A percentile compares a stretch with the other conserved stretches of the same genome.
These are phyloP conservation scores for Ostrea denselamellosa DNA, from an alignment of 1,140 invertebrate species.

Conservation along the genomic window DNA sequence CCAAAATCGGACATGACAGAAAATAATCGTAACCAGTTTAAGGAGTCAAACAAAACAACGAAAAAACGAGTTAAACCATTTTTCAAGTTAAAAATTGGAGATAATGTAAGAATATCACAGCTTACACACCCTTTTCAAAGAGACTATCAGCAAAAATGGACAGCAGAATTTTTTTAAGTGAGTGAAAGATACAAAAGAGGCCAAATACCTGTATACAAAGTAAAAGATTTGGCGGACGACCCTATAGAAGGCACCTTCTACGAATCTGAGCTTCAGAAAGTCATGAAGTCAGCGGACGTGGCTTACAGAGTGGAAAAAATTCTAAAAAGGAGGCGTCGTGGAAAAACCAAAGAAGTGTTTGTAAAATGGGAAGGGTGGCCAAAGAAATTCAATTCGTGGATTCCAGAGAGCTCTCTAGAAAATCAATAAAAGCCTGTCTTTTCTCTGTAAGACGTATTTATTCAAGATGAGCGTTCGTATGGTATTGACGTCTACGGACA, in stretches of 20 bases:
- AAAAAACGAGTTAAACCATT: neutral
- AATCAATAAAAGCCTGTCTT: neutral
- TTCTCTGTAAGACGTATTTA: neutral
- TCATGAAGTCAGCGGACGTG: neutral
- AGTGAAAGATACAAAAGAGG: constrained; percentile 38
- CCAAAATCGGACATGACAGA: neutral
- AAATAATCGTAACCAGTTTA: neutral
- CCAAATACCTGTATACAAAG: constrained; percentile 46
- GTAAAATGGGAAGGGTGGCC: constrained; percentile 55
- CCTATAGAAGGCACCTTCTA: constrained; percentile 53
- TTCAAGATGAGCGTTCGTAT: constrained; percentile 47
- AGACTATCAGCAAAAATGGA: constrained; percentile 57
- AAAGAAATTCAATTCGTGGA: constrained; percentile 56
- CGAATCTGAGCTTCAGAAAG: constrained; percentile 48
- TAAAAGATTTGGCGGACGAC: constrained; percentile 45
- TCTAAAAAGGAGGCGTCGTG: constrained; percentile 35
- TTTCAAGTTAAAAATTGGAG: constrained; percentile 51
- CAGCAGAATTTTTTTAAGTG: constrained; percentile 53
- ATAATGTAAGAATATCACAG: constrained; percentile 53
- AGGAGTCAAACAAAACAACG: neutral
- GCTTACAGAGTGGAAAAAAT: constrained; percentile 36
- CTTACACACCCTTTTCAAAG: constrained; percentile 47
- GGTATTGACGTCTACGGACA: constrained; percentile 46
- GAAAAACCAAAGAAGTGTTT: constrained; percentile 41
- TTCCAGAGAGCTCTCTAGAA: constrained; percentile 31